Evolutionary conservation across 2,888 invertebrate species (phyloP), one percentile per base, ranked within the genome.

Genomic region (Platycheirus albimanus): DNA sequence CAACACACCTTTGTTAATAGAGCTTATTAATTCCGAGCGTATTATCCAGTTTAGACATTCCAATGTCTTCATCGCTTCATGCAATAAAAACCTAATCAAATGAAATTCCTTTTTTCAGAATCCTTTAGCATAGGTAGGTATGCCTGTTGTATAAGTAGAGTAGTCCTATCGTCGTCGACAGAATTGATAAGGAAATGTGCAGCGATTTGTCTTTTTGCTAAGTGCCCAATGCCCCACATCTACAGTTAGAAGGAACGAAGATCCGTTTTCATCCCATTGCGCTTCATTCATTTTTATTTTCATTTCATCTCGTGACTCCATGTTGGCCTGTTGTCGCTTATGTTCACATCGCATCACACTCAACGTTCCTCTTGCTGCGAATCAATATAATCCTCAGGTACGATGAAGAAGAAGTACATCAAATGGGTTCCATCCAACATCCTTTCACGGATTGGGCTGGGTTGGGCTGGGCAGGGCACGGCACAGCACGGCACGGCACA

Each of bases 381-480:
- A 71, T 81, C 76, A 81, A 81, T 76, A 77, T 66, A 81, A 81
- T 76, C 71, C 71, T 77, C 69, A 70, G 80, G 75, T 76, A 76
- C 75, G 47, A 38, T 43, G 20, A n/a, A 30, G 36, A 58, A 54
- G 74, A 74, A 54, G 54, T 69, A 75, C 36, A 69, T 45, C 74
- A 69, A 64, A 75, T 75, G 56, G 69, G 19, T 74, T 63, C 17
- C 41, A 58, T 63, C 17, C 41, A 58, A 33, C 43, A 70, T 67
- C 64, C 66, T 28, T 70, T 71, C 63, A 24, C 3, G 38, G 24
- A n/a, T n/a, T n/a, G n/a, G n/a, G n/a, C n/a, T n/a, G n/a, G n/a
- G n/a, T n/a, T n/a, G n/a, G 15, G 19, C 24, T 10, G 24, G 41
- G 15, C 56, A 24, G 10, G 15, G 24, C 56, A 56, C 15, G 28